Conservation (phyloP, 2,888 invertebrate species). For the Drosophila phalerata region DNA sequence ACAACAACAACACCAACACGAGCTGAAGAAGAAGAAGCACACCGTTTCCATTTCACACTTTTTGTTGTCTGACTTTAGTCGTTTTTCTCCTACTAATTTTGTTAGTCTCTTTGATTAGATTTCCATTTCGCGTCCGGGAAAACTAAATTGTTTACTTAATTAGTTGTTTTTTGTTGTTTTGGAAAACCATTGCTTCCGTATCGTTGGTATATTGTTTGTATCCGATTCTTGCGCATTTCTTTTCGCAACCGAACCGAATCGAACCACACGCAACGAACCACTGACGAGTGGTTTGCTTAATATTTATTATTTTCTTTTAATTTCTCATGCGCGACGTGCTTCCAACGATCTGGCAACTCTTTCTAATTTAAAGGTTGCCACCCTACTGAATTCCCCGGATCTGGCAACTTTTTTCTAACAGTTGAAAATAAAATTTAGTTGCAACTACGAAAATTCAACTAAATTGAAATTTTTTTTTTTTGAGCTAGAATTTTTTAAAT, state of each 20-base stretch:
- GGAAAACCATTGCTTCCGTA: slow-evolving; percentile 14
- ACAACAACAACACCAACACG: slow-evolving; percentile 34
- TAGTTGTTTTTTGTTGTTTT: no score
- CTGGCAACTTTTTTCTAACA: no score
- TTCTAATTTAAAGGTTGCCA: no score
- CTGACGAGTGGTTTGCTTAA: slow-evolving; percentile 31
- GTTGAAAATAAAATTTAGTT: no score
- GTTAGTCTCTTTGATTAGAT: slow-evolving; percentile 41
- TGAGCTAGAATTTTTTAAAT: no score
- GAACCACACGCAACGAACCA: slow-evolving; percentile 40
- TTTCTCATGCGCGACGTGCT: slow-evolving; percentile 47
- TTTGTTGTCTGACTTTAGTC: slow-evolving; percentile 39
- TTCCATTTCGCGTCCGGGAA: slow-evolving; percentile 37
- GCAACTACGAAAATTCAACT: no score
- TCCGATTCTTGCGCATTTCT: slow-evolving; percentile 31
- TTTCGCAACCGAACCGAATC: slow-evolving; percentile 32
- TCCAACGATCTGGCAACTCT: no score
- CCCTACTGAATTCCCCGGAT: no score
- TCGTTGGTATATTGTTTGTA: slow-evolving; percentile 18
- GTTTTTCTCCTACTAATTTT: slow-evolving; percentile 27
- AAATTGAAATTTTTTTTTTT: no score
- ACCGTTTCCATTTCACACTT: slow-evolving; percentile 63
- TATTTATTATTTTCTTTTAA: slow-evolving; percentile 32
- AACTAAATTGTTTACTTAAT: slow-evolving; percentile 37
- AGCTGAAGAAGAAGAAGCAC: slow-evolving; percentile 32